Evolutionary conservation across 2,113 vertebrate species (phyloP), one percentile per base, ranked within the genome.

Genomic region (Pipra filicauda): DNA sequence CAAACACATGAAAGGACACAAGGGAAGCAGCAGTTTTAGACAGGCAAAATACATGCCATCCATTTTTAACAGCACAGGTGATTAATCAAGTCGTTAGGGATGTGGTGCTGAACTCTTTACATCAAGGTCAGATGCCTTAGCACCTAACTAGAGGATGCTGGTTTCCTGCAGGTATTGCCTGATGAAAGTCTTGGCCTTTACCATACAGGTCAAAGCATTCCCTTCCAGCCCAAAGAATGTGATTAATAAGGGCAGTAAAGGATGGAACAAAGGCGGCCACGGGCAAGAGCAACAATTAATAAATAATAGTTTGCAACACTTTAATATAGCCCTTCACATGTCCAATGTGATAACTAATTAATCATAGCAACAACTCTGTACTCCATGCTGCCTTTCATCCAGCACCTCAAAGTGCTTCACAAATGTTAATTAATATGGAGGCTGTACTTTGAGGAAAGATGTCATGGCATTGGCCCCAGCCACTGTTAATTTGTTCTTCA

Each of bases 341-440:
- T 87, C 75, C 76, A 76, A 9, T 35, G 73, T 85, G 91, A 95
- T 95, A 97, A 94, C 85, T 94, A 94, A 94, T 96, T 97, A 94
- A 95, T 95, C 88, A 80, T 35, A 89, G 86, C 66, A 93, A 95
- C 85, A 93, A 62, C 85, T 81, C 85, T 54, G 61, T 92, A 65
- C 28, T 93, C 65, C 24, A 1, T 33, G 39, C 15, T 85, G 88
- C 76, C 88, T 93, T 96, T 96, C 83, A 95, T 95, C 92, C 85
- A 69, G 28, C 76, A 94, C 91, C 91, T 94, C 90, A 88, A 95
- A 97, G 91, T 88, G 57, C 79, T 92, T 76, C 70, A 91, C 83
- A 82, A 94, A 84, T 79, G 77, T 58, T 96, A 96, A 96, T 97
- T 93, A 96, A 92, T 78, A 93, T 9, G 48, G 49, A 87, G 67